A percentile compares a stretch with the other conserved stretches of the same genome.
These are phyloP conservation scores for Microchrysa polita DNA, from an alignment of 2,888 invertebrate genomes.

Conservation along the genomic window DNA sequence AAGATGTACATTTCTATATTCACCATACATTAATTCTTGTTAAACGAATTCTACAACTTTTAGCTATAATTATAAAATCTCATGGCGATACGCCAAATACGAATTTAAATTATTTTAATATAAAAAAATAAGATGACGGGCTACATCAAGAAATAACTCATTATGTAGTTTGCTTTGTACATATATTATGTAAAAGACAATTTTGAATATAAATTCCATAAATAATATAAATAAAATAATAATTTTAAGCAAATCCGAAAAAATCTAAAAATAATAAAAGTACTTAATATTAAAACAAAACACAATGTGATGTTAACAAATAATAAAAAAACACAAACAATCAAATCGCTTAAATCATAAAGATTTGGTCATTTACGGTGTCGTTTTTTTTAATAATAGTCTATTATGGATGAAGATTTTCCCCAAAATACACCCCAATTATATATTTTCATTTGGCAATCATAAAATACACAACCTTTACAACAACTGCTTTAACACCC, in stretches of 20 bases:
- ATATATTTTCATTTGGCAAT: too few species aligned
- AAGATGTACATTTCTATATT: neutral
- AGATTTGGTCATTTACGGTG: too few species aligned
- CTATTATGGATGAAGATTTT: too few species aligned
- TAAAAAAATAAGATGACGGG: neutral
- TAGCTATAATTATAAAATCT: constrained; percentile 17
- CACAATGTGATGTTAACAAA: too few species aligned
- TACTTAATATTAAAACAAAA: too few species aligned
- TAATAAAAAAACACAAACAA: too few species aligned
- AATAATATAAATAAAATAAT: neutral
- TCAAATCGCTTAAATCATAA: too few species aligned
- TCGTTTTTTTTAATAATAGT: too few species aligned
- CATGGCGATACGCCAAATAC: constrained; percentile 18
- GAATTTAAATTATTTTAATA: constrained; percentile 32
- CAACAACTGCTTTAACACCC: too few species aligned
- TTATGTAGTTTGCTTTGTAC: constrained; percentile 15
- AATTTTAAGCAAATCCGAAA: neutral
- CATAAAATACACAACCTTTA: too few species aligned
- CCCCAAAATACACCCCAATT: too few species aligned
- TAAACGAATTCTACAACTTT: neutral
- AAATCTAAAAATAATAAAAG: neutral
- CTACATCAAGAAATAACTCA: neutral
- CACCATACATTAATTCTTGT: neutral
- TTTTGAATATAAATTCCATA: neutral
- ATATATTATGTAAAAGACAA: neutral